Conservation (phyloP, 2,888 invertebrate species). For the Pollenia angustigena region DNA sequence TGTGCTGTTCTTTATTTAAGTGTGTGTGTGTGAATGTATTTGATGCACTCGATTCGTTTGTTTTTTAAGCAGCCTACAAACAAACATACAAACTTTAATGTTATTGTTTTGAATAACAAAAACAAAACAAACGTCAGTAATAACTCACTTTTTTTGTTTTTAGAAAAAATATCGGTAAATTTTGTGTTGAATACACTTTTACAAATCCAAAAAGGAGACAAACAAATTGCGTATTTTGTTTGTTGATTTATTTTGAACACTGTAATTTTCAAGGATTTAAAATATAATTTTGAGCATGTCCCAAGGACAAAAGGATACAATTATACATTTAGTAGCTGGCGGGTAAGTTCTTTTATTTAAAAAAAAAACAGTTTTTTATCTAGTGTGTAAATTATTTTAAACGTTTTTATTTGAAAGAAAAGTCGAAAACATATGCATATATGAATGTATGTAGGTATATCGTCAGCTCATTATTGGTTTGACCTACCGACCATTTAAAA, state of each 20-base stretch:
- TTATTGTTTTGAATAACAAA: slow-evolving; percentile 61
- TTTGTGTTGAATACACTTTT: neutral
- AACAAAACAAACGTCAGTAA: slow-evolving; percentile 64
- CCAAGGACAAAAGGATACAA: slow-evolving; percentile 90
- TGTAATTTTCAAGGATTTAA: slow-evolving; percentile 24
- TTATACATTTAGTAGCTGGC: slow-evolving; percentile 97
- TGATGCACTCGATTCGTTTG: slow-evolving; percentile 5
- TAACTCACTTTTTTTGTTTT: neutral
- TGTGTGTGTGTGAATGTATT: neutral
- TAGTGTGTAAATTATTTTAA: too few species aligned
- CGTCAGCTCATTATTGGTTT: too few species aligned
- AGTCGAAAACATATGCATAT: too few species aligned
- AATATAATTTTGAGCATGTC: slow-evolving; percentile 79
- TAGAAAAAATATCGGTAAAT: neutral
- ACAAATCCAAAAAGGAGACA: neutral
- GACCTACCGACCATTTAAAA: too few species aligned
- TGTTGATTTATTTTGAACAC: slow-evolving; percentile 21
- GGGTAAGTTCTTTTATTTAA: slow-evolving; percentile 88
- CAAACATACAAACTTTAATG: neutral
- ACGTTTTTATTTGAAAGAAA: too few species aligned
- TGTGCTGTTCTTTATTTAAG: slow-evolving; percentile 22
- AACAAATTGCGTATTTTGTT: slow-evolving; percentile 31
- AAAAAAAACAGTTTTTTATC: too few species aligned
- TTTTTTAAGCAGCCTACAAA: slow-evolving; percentile 45
- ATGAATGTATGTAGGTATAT: too few species aligned